A percentile compares a stretch with the other conserved stretches of the same genome.
phyloP scores from a whole-genome alignment of 2,113 vertebrate species.

The Indri indri region DNA sequence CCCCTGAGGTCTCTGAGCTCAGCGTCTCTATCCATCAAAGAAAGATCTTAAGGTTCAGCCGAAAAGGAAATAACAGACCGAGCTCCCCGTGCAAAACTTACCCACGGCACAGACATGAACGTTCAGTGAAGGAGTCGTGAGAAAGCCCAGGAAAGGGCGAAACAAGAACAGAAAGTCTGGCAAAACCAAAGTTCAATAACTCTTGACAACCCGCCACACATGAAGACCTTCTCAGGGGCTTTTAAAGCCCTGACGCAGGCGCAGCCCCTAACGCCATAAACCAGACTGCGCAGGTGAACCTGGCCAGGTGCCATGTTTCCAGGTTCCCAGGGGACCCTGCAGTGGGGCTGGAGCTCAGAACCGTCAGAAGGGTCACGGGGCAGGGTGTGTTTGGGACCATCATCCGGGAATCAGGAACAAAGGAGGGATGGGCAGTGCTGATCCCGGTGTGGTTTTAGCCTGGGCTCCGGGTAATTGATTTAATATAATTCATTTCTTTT shows the following conservation, averaged over 20 bases:
- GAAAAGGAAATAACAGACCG: not conserved
- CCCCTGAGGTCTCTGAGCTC: not conserved
- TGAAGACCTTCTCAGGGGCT: not conserved
- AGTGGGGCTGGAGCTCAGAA: too few species aligned
- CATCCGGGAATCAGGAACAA: not conserved
- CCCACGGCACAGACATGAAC: not conserved
- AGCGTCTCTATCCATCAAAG: not conserved
- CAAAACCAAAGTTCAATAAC: not conserved
- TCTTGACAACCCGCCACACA: not conserved
- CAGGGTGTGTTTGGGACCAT: accelerated
- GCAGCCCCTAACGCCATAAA: too few species aligned
- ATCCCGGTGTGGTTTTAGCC: not conserved
- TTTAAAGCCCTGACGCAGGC: not conserved
- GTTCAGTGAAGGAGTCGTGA: too few species aligned
- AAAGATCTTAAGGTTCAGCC: not conserved
- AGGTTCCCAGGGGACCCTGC: not conserved
- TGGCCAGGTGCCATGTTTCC: not conserved
- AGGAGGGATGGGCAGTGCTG: accelerated
- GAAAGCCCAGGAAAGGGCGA: not conserved
- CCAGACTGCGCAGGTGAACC: too few species aligned
- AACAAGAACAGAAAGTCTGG: not conserved
- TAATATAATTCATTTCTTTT: too few species aligned
- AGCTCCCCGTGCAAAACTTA: not conserved
- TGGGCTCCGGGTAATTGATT: too few species aligned
- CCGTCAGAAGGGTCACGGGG: not conserved